Conservation (phyloP, 2,888 invertebrate species). For the Polydrusus pterygomalis region DNA sequence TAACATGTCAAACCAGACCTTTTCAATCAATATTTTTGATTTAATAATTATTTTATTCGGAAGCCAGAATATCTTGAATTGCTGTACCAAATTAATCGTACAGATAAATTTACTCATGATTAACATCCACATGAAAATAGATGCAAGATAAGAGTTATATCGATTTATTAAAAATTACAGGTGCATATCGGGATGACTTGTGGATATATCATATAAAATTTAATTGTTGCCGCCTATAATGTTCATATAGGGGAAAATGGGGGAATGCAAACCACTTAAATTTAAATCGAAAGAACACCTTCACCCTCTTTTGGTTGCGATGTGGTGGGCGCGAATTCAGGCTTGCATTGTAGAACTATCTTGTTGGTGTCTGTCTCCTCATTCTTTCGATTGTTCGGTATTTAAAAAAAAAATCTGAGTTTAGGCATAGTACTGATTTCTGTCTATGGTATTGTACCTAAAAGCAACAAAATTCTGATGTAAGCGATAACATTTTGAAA, state of each 20-base stretch:
- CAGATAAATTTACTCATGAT: constrained; percentile 14
- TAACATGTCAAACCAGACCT: constrained; percentile 39
- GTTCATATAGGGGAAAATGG: constrained; percentile 24
- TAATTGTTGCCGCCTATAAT: constrained; percentile 36
- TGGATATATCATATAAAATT: constrained; percentile 21
- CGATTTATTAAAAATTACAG: constrained; percentile 25
- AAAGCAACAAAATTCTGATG: no score
- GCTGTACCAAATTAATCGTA: background rate
- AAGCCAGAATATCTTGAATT: constrained; percentile 18
- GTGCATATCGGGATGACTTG: constrained; percentile 49
- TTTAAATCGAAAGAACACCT: no score
- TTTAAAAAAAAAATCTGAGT: no score
- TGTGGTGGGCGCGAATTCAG: no score
- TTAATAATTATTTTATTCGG: constrained; percentile 17
- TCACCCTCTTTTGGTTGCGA: no score
- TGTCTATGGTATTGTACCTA: no score
- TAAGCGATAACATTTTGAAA: no score
- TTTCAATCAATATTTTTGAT: constrained; percentile 16
- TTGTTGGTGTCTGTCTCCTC: no score
- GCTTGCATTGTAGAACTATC: no score
- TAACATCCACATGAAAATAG: constrained; percentile 27
- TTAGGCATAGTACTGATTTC: no score
- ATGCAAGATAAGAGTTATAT: constrained; percentile 32
- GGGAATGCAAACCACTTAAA: no score
- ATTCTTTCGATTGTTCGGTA: no score